Base-by-base conservation (phyloP, 1,140 invertebrate species). In the Heliconius hewitsoni region DNA sequence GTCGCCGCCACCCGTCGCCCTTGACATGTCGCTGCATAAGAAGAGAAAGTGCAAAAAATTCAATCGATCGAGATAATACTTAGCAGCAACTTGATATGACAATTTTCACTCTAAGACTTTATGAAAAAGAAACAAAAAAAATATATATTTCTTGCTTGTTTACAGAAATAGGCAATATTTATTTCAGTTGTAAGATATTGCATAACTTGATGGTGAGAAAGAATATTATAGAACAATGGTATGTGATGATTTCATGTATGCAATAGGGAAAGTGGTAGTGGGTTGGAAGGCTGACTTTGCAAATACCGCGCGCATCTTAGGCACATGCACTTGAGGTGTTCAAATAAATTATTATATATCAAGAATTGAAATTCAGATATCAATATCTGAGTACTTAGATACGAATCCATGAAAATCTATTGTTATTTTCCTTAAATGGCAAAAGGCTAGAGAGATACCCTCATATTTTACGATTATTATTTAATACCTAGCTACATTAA, bases 31-130 rank as follows among this genome's bases (percentile, higher is more conserved):
- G 84, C 79, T 84, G 77, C 76, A 83, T 77, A 82, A 84, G 77
- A 81, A 84, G 83, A 91, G 90, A 92, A 92, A 91, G 89, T 90
- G 85, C 85, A 84, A 89, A 88, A 76, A 86, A 86, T 84, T 85
- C 85, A 89, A 87, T 84, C 82, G 82, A 82, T 73, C 76, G 60
- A 66, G 11, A 27, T 27, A 27, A 30, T 27, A 27, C 9, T 18
- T 18, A 30, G 8, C 23, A 66, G 23, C 23, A 30, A 30, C 0
- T 66, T 27, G 11, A 27, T 11, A 66, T 66, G 27, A 30, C 1
- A 30, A 1, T 30, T 30, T 30, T 66, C 57, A 23, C 27, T 16
- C 23, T 13, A 57, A 57, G n/a, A 23, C n/a, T n/a, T 8, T 23
- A 27, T 11, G 5, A 52, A 19, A 19, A 52, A 52, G 50, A 52